Base-by-base conservation (phyloP, 1,140 invertebrate genomes). In the Pemphigus obesinymphae region DNA sequence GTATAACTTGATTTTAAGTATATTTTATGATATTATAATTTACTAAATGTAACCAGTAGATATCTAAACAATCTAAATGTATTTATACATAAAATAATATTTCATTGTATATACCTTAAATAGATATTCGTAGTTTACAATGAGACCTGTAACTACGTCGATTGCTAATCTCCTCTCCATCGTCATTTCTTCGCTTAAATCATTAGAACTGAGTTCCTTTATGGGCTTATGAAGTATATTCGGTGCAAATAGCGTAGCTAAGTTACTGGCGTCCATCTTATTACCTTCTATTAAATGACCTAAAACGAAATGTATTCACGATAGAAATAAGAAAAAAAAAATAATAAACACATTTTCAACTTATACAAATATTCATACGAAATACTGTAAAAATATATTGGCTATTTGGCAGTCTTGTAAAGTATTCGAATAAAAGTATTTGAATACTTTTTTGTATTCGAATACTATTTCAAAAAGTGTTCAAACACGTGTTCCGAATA, bases 241-340 rank as follows among this genome's bases (percentile, higher is more conserved):
- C 1, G 96, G 96, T 3, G 96, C 96, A 87, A 98, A 96, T 31
- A 97, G 90, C 6, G 95, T 97, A 0, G 96, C 96, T 82, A 98
- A 88, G 87, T 97, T 97, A 55, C 91, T 93, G 15, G 93, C 91
- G 86, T 97, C 95, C 96, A 98, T 98, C 89, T 95, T 97, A 88
- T 97, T 97, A 3, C 96, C 96, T 34, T 90, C 85, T 61, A 93
- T 83, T 88, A 91, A 88, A 83, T 91, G 89, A 50, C 91, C 92
- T 88, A 83, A 61, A 85, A 63, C 20, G 26, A 58, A 40, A 20
- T 31, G 1, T 17, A 34, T 17, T 20, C 2, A 34, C 0, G 31
- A 31, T 29, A 63, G 1, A 34, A 34, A 8, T 31, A 63, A 3
- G 2, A 34, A 34, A 34, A 8, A n/a, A 20, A 10, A 11, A 4